Evolutionary conservation across 2,113 vertebrate species (phyloP).

Genomic region (Shinisaurus crocodilurus): DNA sequence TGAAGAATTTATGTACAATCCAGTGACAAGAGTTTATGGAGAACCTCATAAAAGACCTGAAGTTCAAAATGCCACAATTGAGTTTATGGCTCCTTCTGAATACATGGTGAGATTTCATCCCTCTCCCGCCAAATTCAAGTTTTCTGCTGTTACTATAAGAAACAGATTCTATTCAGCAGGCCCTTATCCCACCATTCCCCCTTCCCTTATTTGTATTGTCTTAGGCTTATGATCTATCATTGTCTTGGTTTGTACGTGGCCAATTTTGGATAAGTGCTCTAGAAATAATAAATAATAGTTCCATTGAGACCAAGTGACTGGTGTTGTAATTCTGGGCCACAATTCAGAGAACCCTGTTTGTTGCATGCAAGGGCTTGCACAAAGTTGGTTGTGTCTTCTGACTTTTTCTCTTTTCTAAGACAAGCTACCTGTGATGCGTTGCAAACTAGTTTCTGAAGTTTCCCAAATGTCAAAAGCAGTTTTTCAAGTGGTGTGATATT

Average conservation of each 20-base stretch:
- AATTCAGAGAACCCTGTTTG: background rate
- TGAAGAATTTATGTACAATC: slow-evolving; percentile 98
- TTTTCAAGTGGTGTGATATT: background rate
- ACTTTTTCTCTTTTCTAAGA: background rate
- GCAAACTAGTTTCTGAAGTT: background rate
- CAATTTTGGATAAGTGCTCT: background rate
- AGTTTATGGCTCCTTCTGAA: slow-evolving; percentile 98
- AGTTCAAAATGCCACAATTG: slow-evolving; percentile 95
- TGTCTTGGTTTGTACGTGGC: background rate
- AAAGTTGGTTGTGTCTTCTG: background rate
- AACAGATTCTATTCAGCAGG: no score
- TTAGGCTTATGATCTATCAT: background rate
- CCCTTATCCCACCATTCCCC: background rate
- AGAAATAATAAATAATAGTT: background rate
- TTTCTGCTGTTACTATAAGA: background rate
- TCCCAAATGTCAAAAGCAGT: background rate
- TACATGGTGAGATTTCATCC: slow-evolving; percentile 87
- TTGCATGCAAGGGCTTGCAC: background rate
- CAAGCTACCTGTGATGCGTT: background rate
- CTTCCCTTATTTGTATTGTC: background rate
- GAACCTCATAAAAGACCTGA: slow-evolving; percentile 95
- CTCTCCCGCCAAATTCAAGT: background rate
- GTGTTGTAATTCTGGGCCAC: background rate
- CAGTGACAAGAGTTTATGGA: slow-evolving; percentile 94
- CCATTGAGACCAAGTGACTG: background rate